A percentile compares a stretch with the other conserved stretches of the same genome.
These are phyloP conservation scores for Terrapene triunguis DNA, from an alignment of 2,113 vertebrate genomes.

Conservation along the genomic window DNA sequence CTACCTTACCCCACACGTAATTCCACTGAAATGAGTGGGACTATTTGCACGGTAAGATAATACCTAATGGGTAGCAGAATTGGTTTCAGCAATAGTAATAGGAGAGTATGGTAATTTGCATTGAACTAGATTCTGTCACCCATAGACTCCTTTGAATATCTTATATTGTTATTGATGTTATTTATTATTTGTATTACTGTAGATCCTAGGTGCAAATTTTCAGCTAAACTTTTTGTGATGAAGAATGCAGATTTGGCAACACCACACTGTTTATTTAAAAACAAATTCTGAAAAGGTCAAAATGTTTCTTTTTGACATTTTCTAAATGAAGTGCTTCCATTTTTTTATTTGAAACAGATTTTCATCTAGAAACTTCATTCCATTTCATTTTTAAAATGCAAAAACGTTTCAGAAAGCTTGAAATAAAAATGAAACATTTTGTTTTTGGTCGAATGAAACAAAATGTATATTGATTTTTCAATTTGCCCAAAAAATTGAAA, in stretches of 20 bases:
- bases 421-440: not conserved
- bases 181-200: not conserved
- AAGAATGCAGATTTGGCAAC: not conserved
- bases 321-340: not conserved
- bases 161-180: not conserved
- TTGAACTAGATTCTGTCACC: not conserved
- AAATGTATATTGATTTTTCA: not conserved
- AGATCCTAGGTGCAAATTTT: not conserved
- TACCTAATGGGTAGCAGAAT: not conserved
- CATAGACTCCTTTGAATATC: not conserved
- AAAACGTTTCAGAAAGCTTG: not conserved
- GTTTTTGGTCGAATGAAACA: not conserved
- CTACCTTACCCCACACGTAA: not conserved
- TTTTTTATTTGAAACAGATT: not conserved
- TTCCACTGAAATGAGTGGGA: rapidly evolving
- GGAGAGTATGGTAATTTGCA: not conserved
- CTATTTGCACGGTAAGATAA: rapidly evolving
- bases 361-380: not conserved
- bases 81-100: not conserved
- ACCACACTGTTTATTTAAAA: not conserved
- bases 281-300: not conserved
- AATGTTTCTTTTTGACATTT: not conserved
- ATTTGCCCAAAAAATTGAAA: not conserved
- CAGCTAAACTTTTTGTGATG: not conserved
- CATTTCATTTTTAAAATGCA: too few relatives aligned